These are phyloP conservation scores for Tinamus major DNA, from an alignment of 2,797 vertebrate species.

Conservation along the genomic window DNA sequence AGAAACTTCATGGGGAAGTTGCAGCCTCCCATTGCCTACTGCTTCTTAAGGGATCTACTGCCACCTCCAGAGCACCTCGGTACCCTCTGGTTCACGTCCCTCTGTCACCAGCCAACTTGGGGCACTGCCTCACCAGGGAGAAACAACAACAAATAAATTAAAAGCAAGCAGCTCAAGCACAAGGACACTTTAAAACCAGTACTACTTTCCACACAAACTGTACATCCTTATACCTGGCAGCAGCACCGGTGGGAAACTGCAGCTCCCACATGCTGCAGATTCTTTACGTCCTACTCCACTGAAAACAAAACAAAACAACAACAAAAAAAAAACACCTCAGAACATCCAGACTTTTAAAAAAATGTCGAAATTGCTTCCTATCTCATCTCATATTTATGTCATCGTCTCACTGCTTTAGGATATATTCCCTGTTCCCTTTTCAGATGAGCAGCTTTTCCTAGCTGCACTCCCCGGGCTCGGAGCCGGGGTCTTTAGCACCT, in stretches of 20 bases:
- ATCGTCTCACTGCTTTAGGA: background rate
- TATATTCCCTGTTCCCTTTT: background rate
- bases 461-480: background rate
- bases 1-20: background rate
- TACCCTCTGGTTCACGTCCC: background rate
- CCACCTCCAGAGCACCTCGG: background rate
- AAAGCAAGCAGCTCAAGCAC: background rate
- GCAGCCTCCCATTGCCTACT: background rate
- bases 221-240: background rate
- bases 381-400: background rate
- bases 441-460: background rate
- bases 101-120: background rate
- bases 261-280: background rate
- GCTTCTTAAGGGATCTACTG: background rate
- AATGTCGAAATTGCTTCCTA: background rate
- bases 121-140: background rate
- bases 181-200: background rate
- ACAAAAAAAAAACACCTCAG: background rate
- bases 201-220: background rate
- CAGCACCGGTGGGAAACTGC: conserved; percentile 17
- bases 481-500: background rate
- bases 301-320: background rate
- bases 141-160: background rate
- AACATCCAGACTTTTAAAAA: background rate
- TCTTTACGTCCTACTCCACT: background rate